Percentiles rank a stretch among this genome's conserved stretches.
Evolutionary conservation across 2,888 invertebrate species (phyloP).

Genomic region (Andrena praecox): DNA sequence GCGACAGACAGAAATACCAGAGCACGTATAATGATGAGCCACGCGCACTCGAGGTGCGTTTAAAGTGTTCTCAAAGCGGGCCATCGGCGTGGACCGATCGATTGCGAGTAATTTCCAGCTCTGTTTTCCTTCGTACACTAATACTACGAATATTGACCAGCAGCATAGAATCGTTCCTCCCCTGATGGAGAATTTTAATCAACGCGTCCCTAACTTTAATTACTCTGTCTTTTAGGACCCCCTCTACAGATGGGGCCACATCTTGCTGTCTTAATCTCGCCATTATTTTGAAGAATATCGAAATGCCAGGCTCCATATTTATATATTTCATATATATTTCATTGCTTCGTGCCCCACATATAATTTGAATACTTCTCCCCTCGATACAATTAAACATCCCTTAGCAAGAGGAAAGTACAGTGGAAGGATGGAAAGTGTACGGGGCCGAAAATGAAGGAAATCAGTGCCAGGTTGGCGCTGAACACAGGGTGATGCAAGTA

Average conservation of each 20-base stretch:
- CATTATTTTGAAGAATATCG: too few relatives aligned
- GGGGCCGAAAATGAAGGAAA: slow-evolving; percentile 1
- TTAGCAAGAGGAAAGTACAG: not conserved
- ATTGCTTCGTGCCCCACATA: too few relatives aligned
- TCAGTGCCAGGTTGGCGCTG: slow-evolving; percentile 14
- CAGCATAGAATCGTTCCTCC: not conserved
- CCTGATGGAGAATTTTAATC: not conserved
- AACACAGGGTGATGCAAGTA: not conserved
- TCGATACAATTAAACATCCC: slow-evolving; percentile 7
- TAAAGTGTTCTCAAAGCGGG: not conserved
- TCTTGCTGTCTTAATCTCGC: not conserved
- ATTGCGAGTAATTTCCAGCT: slow-evolving; percentile 4
- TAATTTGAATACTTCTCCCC: too few relatives aligned
- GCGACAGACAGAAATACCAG: slow-evolving; percentile 20
- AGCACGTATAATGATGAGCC: slow-evolving; percentile 8
- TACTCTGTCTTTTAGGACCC: not conserved
- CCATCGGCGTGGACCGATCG: slow-evolving; percentile 8
- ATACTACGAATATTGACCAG: not conserved
- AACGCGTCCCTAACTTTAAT: not conserved
- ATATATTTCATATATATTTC: too few relatives aligned
- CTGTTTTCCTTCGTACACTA: slow-evolving; percentile 1
- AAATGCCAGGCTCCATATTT: too few relatives aligned
- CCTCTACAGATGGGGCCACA: not conserved
- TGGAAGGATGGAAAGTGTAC: too few relatives aligned
- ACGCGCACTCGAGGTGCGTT: not conserved